Base-by-base conservation (phyloP, 1,140 invertebrate species). In the Lasioglossum albipes region DNA sequence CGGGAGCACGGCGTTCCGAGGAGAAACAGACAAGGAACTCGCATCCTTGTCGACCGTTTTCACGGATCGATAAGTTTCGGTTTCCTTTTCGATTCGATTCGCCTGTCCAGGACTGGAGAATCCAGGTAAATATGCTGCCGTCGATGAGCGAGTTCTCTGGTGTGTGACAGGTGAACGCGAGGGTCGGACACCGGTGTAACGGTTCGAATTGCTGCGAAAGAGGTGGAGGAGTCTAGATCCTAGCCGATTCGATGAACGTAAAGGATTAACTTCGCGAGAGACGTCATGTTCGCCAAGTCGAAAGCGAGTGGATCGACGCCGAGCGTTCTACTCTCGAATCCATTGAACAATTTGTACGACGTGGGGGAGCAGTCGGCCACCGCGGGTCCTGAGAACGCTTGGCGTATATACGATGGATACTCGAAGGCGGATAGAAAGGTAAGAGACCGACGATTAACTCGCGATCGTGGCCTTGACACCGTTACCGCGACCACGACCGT, bases 371-470 rank as follows among this genome's bases (percentile, higher is more conserved):
- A 97, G 90, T 94, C 96, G 66, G 97, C 97, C 31, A 97, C 96
- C 72, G 97, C 97, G 27, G 98, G 98, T 0, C 98, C 98, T 0
- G 97, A 98, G 89, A 95, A 97, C 78, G 95, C 97, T 10, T 99
- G 98, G 98, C 96, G 96, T 88, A 97, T 99, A 77, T 97, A 98
- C 89, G 98, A 99, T 85, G 98, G 96, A 0, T 96, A 96, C 88
- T 93, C 97, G 75, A 98, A 98, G 91, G 96, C 95, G 67, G 98
- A 99, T 88, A 96, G 96, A 84, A 98, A 98, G 96, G 98, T 99
- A 93, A 95, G 95, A 75, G 13, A 13, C 13, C 42, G 20, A 57
- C 0, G 1, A 42, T 5, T 16, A 13, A 0, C 0, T 62, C 61
- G 10, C 61, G 22, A 31, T 27, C 16, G 52, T 20, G 6, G 20